Evolutionary conservation across 2,888 invertebrate species (phyloP).

Genomic region (Tenodera sinensis): DNA sequence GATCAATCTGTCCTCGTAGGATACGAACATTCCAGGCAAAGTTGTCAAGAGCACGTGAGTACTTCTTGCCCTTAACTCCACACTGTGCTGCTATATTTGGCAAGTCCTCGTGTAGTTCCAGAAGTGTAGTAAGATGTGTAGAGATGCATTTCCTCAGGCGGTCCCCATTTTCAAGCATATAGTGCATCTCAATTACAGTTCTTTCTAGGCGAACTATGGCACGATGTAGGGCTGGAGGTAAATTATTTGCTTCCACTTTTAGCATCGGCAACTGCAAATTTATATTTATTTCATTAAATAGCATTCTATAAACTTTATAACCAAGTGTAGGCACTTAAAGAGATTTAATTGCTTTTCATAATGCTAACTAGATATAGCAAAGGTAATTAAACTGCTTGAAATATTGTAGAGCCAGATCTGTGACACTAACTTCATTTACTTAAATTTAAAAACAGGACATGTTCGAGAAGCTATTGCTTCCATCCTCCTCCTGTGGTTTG

Average conservation of each 20-base stretch:
- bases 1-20: constrained; percentile 52
- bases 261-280: constrained; percentile 34
- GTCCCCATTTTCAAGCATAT: constrained; percentile 33
- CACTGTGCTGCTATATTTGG: constrained; percentile 44
- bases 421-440: too few species aligned
- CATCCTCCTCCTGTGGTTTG: too few species aligned
- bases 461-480: too few species aligned
- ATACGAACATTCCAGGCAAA: constrained; percentile 55
- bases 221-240: constrained; percentile 34
- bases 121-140: constrained; percentile 24
- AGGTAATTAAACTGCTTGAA: neutral
- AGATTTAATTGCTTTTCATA: neutral
- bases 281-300: neutral
- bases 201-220: constrained; percentile 33
- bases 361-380: neutral
- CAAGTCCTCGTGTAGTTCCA: constrained; percentile 40
- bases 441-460: too few species aligned
- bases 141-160: constrained; percentile 35
- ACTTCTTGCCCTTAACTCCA: constrained; percentile 50
- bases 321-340: neutral
- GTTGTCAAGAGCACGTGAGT: constrained; percentile 47
- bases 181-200: constrained; percentile 33
- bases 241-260: constrained; percentile 32
- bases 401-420: too few species aligned
- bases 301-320: neutral